Conservation (phyloP, 2,888 invertebrate species). For the Eupithecia subfuscata region DNA sequence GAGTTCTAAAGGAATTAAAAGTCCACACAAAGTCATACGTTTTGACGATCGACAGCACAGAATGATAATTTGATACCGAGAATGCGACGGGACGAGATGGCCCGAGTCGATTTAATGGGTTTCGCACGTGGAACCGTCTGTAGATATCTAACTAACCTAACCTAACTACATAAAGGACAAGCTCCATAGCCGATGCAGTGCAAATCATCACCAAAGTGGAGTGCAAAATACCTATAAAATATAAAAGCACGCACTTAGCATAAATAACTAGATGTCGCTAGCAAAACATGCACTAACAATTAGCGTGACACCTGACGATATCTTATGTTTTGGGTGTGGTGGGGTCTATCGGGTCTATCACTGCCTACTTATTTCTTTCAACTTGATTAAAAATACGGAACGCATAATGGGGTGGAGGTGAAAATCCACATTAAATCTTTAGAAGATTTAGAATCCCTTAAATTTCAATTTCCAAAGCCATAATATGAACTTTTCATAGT, state of each 20-base stretch:
- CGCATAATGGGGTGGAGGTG: too few species aligned
- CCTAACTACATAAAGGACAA: not conserved
- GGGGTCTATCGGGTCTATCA: too few species aligned
- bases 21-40: not conserved
- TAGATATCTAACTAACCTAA: not conserved
- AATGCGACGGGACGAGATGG: not conserved
- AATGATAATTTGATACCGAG: not conserved
- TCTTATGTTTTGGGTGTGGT: too few species aligned
- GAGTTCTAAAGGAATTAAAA: not conserved
- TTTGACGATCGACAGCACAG: not conserved
- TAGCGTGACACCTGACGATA: too few species aligned
- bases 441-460: too few species aligned
- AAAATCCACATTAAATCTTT: too few species aligned
- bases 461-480: too few species aligned
- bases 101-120: not conserved
- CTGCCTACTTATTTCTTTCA: too few species aligned
- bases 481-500: too few species aligned
- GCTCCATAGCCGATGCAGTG: not conserved
- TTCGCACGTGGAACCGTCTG: constrained; percentile 2
- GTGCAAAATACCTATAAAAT: too few species aligned
- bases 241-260: not conserved
- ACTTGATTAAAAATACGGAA: too few species aligned
- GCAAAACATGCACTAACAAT: not conserved
- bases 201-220: not conserved
- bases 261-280: not conserved